Conservation (phyloP, 2,113 vertebrate species). For the Monarcha castaneiventris region DNA sequence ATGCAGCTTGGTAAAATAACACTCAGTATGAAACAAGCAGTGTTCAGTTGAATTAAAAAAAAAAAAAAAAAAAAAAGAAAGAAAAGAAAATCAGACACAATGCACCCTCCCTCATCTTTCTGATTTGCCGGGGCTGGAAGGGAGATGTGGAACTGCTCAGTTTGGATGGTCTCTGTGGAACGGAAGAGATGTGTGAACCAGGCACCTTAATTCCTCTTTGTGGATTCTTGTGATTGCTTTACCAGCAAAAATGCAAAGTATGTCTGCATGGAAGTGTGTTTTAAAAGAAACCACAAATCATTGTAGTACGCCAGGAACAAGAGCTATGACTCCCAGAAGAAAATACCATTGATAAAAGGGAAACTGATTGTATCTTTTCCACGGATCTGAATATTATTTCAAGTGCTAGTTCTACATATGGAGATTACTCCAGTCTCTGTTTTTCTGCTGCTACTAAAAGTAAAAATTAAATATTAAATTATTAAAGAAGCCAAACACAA, state of each 20-base stretch:
- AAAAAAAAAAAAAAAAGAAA: not conserved
- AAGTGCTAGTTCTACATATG: not conserved
- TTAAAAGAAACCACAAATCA: not conserved
- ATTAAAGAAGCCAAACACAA: not conserved
- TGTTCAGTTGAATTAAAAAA: not conserved
- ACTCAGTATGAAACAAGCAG: not conserved
- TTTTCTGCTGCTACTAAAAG: not conserved
- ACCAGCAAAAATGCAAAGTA: not conserved
- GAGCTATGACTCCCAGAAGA: not conserved
- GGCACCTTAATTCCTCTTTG: not conserved
- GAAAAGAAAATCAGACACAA: not conserved
- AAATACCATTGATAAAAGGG: not conserved
- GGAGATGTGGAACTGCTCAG: not conserved
- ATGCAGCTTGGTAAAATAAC: not conserved
- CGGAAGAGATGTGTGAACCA: not conserved
- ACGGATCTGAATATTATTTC: not conserved
- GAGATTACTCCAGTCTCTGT: not conserved
- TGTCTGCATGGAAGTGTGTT: not conserved
- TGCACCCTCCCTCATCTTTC: not conserved
- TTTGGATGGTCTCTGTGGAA: not conserved
- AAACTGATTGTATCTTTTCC: not conserved
- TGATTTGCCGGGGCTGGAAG: not conserved
- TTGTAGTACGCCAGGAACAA: not conserved
- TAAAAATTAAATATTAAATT: not conserved
- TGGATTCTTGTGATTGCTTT: not conserved